Base-by-base conservation (phyloP, 1,140 invertebrate species). In the Zaprionus ghesquierei region DNA sequence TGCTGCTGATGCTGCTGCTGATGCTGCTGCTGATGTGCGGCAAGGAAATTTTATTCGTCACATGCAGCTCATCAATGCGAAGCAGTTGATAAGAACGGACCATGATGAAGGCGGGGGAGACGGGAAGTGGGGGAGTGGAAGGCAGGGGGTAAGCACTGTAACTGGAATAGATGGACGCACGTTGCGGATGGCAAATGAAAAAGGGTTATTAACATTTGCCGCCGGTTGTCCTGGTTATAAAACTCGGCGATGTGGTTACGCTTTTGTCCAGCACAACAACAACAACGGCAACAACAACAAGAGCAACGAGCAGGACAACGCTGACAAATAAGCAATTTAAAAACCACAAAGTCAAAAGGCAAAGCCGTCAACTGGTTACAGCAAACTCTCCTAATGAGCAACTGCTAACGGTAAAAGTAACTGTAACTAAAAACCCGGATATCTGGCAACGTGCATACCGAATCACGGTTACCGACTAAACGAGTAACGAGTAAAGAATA, bases 311-410 rank as follows among this genome's bases (percentile, higher is more conserved):
- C 55, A 31, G 13, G 22, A 58, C 65, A 46, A 60, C 59, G 74
- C 65, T 60, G 68, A 41, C 60, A 84, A 66, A 79, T 76, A 84
- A 84, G 80, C 80, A 82, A 84, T 82, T 84, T 84, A 69, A 79
- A 72, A 82, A 74, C 80, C 80, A 71, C 80, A 82, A 63, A 78
- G 79, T 27, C 64, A 79, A 69, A 46, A 51, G 50, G 50, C 6
- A 23, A 70, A 29, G 49, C 53, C 38, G 58, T 25, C 33, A 44
- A 61, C 33, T 44, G 35, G 44, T 29, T 22, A 54, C 53, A 51
- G 23, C 38, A 18, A 22, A 9, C 9, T 10, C 18, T 20, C 9
- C 9, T 12, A 46, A 46, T 22, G 18, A 18, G 41, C 41, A 46
- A 46, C 27, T 9, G 27, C 6, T 29, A 29, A 29, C 27, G 27